These are phyloP conservation scores for Cistogaster globosa DNA, from an alignment of 2,888 invertebrate genomes.

Conservation along the genomic window DNA sequence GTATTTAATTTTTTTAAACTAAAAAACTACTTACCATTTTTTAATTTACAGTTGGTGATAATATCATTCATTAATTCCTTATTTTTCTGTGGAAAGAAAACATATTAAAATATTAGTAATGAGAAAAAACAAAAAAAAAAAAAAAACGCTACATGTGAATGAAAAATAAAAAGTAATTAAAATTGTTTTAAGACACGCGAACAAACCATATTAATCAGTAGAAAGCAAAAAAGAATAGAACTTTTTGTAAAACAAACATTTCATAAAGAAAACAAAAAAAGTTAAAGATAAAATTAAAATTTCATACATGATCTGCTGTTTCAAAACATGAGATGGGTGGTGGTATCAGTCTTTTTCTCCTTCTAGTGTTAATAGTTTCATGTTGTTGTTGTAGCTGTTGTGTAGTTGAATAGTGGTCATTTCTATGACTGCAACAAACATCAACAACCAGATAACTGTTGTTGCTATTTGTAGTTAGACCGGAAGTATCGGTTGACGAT, in stretches of 20 bases:
- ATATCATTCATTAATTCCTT: conserved; percentile 90
- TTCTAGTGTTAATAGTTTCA: conserved; percentile 17
- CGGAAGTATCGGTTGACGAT: conserved; percentile 61
- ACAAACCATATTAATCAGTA: neutral
- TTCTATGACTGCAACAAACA: conserved; percentile 6
- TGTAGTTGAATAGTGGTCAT: neutral
- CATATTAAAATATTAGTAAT: conserved; percentile 43
- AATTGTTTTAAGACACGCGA: conserved; percentile 59
- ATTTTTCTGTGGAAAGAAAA: conserved; percentile 86
- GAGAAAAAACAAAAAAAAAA: neutral
- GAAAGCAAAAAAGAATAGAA: neutral
- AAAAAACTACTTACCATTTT: conserved; percentile 85
- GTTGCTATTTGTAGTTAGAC: conserved; percentile 47
- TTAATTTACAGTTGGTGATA: conserved; percentile 86
- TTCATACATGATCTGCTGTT: conserved; percentile 66
- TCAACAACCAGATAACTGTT: neutral
- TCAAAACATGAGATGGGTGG: conserved; percentile 65
- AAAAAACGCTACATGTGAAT: neutral
- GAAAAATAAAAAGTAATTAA: conserved; percentile 53
- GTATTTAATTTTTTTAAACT: neutral
- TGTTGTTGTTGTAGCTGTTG: conserved; percentile 34
- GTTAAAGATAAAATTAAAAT: neutral
- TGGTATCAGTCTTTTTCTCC: conserved; percentile 47
- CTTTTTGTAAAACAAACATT: neutral
- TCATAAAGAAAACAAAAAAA: neutral